These are phyloP conservation scores for Botia kubotai DNA, from an alignment of 2,797 vertebrate species.

Conservation along the genomic window DNA sequence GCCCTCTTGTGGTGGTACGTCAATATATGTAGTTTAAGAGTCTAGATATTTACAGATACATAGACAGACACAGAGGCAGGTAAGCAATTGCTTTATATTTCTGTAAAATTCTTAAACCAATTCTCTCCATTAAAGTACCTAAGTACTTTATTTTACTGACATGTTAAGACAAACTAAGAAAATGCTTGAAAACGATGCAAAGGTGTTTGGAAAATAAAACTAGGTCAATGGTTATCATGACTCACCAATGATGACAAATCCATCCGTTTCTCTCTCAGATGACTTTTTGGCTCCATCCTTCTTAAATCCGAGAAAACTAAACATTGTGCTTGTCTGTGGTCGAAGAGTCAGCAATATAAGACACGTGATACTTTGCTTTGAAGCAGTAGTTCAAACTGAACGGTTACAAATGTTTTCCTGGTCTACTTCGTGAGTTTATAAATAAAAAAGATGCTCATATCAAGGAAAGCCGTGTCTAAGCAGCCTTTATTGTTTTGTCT, in stretches of 20 bases:
- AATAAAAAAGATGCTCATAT: no score
- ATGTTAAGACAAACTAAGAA: no score
- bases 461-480: neutral
- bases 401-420: neutral
- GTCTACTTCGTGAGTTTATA: neutral
- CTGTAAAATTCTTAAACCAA: no score
- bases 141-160: neutral
- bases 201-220: neutral
- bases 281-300: conserved; percentile 87
- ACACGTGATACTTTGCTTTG: neutral
- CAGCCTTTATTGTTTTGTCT: neutral
- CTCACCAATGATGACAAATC: conserved; percentile 93
- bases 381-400: neutral
- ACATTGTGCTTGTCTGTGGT: conserved; percentile 74
- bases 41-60: no score
- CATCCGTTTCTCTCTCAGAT: conserved; percentile 87
- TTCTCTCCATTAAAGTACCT: neutral
- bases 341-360: neutral
- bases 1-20: conserved; percentile 15
- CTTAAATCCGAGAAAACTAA: conserved; percentile 85
- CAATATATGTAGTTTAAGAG: neutral
- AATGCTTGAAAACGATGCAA: neutral
- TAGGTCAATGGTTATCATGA: neutral
- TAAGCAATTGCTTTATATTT: no score
- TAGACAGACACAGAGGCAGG: no score